Percentiles rank a stretch among this genome's conserved stretches.
phyloP scores from a whole-genome alignment of 2,888 invertebrate genomes.

The Trilocha varians region DNA sequence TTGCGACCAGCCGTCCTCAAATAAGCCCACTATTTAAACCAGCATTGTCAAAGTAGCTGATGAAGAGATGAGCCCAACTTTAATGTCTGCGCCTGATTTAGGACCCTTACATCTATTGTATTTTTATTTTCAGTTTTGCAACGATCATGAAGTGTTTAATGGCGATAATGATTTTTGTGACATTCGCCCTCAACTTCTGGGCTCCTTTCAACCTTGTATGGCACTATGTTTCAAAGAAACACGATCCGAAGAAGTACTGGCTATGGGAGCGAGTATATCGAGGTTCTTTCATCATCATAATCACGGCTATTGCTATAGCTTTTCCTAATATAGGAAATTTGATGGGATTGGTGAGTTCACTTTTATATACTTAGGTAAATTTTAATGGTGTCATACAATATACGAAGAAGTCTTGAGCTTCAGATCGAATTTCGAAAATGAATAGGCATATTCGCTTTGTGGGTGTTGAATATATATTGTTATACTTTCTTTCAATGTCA shows the following conservation, averaged over 20 bases:
- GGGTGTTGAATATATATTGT: too few relatives aligned
- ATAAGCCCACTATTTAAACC: too few relatives aligned
- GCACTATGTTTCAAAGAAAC: slow-evolving; percentile 48
- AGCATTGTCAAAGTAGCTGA: too few relatives aligned
- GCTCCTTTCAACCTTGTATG: slow-evolving; percentile 62
- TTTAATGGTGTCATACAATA: too few relatives aligned
- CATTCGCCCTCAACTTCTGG: slow-evolving; percentile 62
- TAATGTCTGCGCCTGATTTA: too few relatives aligned
- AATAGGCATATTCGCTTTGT: too few relatives aligned
- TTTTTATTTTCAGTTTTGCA: slow-evolving; percentile 39
- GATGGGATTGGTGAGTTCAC: slow-evolving; percentile 53
- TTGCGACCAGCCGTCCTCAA: too few relatives aligned
- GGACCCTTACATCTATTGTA: not conserved
- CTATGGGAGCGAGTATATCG: slow-evolving; percentile 58
- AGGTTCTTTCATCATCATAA: slow-evolving; percentile 36
- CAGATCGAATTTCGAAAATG: too few relatives aligned
- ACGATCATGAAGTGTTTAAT: slow-evolving; percentile 51
- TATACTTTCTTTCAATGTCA: too few relatives aligned
- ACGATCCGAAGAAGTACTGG: slow-evolving; percentile 42
- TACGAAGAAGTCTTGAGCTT: too few relatives aligned
- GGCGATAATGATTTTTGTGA: slow-evolving; percentile 62
- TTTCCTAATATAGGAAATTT: slow-evolving; percentile 60
- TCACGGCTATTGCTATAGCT: slow-evolving; percentile 48
- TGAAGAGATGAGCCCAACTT: too few relatives aligned
- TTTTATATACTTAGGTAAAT: not conserved